A percentile compares a stretch with the other conserved stretches of the same genome.
These are phyloP conservation scores for Coleophora deauratella DNA, from an alignment of 2,888 invertebrate genomes.

Conservation along the genomic window DNA sequence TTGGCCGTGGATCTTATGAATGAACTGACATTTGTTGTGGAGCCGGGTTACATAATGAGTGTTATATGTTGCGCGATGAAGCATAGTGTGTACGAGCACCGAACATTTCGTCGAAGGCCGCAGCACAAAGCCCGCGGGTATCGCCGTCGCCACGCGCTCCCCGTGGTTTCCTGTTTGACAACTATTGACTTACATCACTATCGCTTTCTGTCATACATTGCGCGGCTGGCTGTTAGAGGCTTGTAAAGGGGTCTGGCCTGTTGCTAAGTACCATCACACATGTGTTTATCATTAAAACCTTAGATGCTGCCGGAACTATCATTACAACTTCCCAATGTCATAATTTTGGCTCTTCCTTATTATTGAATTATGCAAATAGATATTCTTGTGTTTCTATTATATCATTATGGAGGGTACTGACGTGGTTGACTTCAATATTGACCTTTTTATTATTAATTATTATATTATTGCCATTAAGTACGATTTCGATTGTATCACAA, in stretches of 20 bases:
- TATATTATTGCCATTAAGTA: conserved; percentile 37
- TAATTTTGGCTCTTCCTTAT: conserved; percentile 49
- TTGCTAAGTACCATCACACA: conserved; percentile 54
- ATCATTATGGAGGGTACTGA: conserved; percentile 28
- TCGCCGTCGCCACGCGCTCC: conserved; percentile 64
- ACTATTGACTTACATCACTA: conserved; percentile 73
- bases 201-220: conserved; percentile 67
- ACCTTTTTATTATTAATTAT: conserved; percentile 35
- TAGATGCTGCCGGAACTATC: conserved; percentile 48
- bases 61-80: conserved; percentile 43
- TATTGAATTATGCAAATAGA: conserved; percentile 43
- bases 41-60: conserved; percentile 53
- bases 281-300: conserved; percentile 51
- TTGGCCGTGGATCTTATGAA: conserved; percentile 51
- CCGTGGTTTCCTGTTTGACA: conserved; percentile 71
- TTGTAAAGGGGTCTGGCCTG: conserved; percentile 62
- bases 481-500: conserved; percentile 26
- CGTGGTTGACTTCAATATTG: conserved; percentile 34
- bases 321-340: conserved; percentile 50
- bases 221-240: conserved; percentile 61
- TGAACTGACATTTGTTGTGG: conserved; percentile 56
- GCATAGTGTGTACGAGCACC: conserved; percentile 32
- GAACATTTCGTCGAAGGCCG: conserved; percentile 65
- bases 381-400: conserved; percentile 23
- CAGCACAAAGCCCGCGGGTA: conserved; percentile 55